Base-by-base conservation (phyloP, 2,113 vertebrate genomes). In the Sylvia atricapilla region DNA sequence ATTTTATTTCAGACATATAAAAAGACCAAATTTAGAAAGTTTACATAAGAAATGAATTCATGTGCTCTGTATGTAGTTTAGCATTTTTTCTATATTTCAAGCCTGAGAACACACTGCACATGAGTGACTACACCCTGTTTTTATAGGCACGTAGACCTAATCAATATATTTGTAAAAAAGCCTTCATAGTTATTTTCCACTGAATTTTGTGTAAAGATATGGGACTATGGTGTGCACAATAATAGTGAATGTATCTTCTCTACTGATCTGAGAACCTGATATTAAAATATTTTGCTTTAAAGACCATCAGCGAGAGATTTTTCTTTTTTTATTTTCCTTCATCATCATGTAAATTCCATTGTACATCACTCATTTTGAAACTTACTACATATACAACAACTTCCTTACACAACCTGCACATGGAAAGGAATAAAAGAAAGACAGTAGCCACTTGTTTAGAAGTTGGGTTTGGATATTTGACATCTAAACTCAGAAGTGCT, bases 391-490 rank as follows among this genome's bases (percentile, higher is more conserved):
- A 64, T 84, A 41, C 44, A 94, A 84, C 10, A 70, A 62, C 13
- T 90, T 93, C 75, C 50, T 93, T 90, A 86, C 64, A 84, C 53
- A 68, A 46, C 76, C 75, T 87, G 39, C 67, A 93, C 83, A 91
- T 3, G 1, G 59, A 87, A 84, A 91, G 35, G 22, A 22, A 43
- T 70, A 66, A 76, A 81, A 88, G 66, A 93, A 93, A 91, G 7
- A 55, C 13, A 66, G 44, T 28, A 23, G 35, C 72, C 44, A 87
- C n/a, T 56, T 59, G 13, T 64, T 76, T 76, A 47, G n/a, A 80
- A 74, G 18, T 59, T 94, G 84, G 80, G 39, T 53, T 7, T 24
- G 49, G 62, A 27, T 78, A 74, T 74, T 83, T 88, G 12, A 87
- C 78, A 31, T 60, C 28, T 93, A 44, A 94, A 49, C 69, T 95